Base-by-base conservation (phyloP, 2,888 invertebrate genomes). In the Anorthoa munda region DNA sequence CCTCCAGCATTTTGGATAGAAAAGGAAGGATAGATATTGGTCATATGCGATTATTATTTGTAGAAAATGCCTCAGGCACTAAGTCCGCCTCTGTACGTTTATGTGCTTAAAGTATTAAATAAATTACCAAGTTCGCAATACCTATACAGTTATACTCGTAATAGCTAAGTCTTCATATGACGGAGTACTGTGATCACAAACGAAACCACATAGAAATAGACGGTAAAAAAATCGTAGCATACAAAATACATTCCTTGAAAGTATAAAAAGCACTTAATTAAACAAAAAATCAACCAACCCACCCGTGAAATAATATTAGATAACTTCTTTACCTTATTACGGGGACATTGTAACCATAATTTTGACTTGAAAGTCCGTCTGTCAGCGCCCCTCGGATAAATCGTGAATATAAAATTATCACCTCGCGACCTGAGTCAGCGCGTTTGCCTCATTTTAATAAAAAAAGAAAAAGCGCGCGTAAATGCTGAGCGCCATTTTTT, bases 361-460 rank as follows among this genome's bases (percentile, higher is more conserved):
- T 86, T 86, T 82, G 75, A 78, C 68, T 79, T 77, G 71, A 79
- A 83, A 82, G 68, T 83, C 82, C 66, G 77, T 83, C 84, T 86
- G 88, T 89, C 90, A 86, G 86, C 86, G 71, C 73, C 79, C 79
- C 75, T 82, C 82, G 80, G 79, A 88, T 88, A 90, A 88, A 89
- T 88, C 85, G 78, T 93, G 94, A 95, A 95, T 93, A 93, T 93
- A 94, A 95, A 95, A 95, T 95, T 94, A 94, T 94, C 95, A 92
- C 94, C 93, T 90, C 85, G 86, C 77, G 82, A 83, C 75, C 92
- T 89, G 90, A 92, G 86, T 93, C 94, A 90, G 94, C 94, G 88
- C 88, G 89, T 92, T 94, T 94, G 94, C 93, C 94, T 93, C 91
- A 93, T 95, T 95, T 95, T 93, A 94, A 93, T 94, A 95, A 93